Evolutionary conservation across 1,140 invertebrate species (phyloP), one percentile per base, ranked within the genome.

Genomic region (Bombyx mandarina): DNA sequence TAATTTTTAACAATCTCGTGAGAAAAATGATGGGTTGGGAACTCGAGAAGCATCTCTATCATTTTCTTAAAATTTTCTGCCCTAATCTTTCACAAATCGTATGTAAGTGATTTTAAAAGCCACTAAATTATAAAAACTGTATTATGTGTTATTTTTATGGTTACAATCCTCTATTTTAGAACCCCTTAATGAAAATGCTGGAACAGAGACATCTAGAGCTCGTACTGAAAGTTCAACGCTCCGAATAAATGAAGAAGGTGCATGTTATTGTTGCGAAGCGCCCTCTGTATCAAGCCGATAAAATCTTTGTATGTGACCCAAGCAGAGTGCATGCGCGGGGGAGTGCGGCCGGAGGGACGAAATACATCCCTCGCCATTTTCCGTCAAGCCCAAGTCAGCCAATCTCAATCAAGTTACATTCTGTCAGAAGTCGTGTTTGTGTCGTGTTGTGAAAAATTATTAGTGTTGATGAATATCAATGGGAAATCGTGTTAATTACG

Each of bases 381-480:
- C 76, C 78, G 82, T 85, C 80, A 85, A 86, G 74, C 79, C 76
- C 71, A 66, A 67, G 63, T 72, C 72, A 79, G 82, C 83, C 82
- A 82, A 84, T 80, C 65, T 72, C 72, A 79, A 83, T 86, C 82
- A 82, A 84, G 82, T 78, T 77, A 78, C 80, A 71, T 80, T 79
- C 81, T 84, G 81, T 83, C 80, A 84, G 73, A 80, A 77, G 80
- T 65, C 77, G 82, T 87, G 83, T 85, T 86, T 86, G 80, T 86
- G 82, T 84, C 69, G 82, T 87, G 78, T 79, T 79, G 77, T 85
- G 84, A 85, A 82, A 85, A 83, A 85, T 85, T 87, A 77, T 76
- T 66, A 63, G 82, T 87, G 79, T 75, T 71, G 75, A 84, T 85
- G 80, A 82, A 85, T 85, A 68, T 87, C 77, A 84, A 87, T 85